These are phyloP conservation scores for Bos javanicus DNA, from an alignment of 2,113 vertebrate genomes.

Conservation along the genomic window DNA sequence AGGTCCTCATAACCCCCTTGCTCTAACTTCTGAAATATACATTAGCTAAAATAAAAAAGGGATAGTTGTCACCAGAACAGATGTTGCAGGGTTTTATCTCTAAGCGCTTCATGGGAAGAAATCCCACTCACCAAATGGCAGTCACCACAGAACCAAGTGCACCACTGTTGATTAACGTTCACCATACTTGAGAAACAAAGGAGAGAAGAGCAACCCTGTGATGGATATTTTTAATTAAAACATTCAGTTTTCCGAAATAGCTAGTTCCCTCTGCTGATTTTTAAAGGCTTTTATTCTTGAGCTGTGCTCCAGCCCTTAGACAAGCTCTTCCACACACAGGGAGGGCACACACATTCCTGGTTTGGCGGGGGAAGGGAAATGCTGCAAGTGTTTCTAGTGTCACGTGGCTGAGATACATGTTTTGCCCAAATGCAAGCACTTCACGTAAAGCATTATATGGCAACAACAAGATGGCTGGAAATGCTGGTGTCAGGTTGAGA, in stretches of 20 bases:
- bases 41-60: background rate
- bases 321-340: background rate
- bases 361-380: background rate
- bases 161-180: background rate
- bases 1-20: background rate
- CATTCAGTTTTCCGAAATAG: background rate
- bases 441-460: background rate
- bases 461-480: background rate
- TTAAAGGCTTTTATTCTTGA: background rate
- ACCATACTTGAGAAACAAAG: background rate
- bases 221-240: constrained; percentile 51
- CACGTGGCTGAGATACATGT: background rate
- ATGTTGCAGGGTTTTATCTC: background rate
- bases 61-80: background rate
- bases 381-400: background rate
- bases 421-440: background rate
- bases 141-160: background rate
- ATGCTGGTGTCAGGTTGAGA: background rate
- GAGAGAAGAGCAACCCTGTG: background rate
- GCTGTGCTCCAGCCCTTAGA: background rate
- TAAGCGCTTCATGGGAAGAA: background rate
- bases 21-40: background rate
- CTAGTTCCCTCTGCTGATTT: background rate
- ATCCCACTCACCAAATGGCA: background rate
- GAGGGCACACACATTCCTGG: background rate